phyloP scores from a whole-genome alignment of 2,888 invertebrate species.

The Maniola hyperantus region DNA sequence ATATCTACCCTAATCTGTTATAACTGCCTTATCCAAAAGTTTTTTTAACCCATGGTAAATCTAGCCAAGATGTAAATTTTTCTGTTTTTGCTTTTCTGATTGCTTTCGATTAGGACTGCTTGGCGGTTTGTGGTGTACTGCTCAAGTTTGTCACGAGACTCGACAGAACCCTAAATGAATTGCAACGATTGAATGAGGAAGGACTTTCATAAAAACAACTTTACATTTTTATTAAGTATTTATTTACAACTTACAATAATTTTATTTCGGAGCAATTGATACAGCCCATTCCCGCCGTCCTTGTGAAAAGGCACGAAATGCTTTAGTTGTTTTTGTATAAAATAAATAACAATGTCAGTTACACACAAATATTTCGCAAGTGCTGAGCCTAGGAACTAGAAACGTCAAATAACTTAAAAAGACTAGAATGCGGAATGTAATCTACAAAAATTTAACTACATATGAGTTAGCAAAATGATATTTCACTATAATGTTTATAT shows the following conservation, averaged over 20 bases:
- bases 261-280: slow-evolving; percentile 61
- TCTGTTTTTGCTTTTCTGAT: too few species aligned
- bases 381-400: slow-evolving; percentile 34
- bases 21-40: too few species aligned
- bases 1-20: too few species aligned
- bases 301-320: slow-evolving; percentile 47
- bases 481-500: not conserved
- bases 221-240: slow-evolving; percentile 43
- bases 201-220: slow-evolving; percentile 10
- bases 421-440: slow-evolving; percentile 75
- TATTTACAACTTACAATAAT: slow-evolving; percentile 75
- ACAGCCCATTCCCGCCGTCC: slow-evolving; percentile 48
- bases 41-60: too few species aligned
- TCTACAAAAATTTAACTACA: slow-evolving; percentile 54
- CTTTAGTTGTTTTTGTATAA: slow-evolving; percentile 24
- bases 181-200: not conserved
- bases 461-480: slow-evolving; percentile 18
- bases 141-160: too few species aligned
- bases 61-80: too few species aligned
- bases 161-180: too few species aligned
- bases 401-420: slow-evolving; percentile 36
- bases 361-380: slow-evolving; percentile 15
- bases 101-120: too few species aligned
- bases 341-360: slow-evolving; percentile 24
- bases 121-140: too few species aligned